Percentiles rank a stretch among this genome's conserved stretches.
Conservation (phyloP, 2,113 vertebrate genomes). For the Mobula hypostoma region DNA sequence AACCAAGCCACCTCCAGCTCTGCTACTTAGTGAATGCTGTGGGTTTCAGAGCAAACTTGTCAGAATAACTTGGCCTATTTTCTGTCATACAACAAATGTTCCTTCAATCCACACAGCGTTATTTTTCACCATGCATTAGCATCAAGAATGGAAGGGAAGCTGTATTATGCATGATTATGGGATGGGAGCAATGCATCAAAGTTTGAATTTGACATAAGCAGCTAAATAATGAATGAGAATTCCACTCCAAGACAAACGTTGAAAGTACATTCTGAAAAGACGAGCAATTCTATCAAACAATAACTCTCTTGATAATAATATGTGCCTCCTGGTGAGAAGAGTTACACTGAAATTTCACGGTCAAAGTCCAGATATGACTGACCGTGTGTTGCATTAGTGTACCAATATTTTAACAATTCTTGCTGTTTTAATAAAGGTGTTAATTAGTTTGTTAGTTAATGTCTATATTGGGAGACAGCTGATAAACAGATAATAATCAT, state of each 20-base stretch:
- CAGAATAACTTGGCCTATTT: background rate
- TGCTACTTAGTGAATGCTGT: background rate
- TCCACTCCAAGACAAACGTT: background rate
- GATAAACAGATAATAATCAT: background rate
- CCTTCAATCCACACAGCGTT: background rate
- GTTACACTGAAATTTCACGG: background rate
- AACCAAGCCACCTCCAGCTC: background rate
- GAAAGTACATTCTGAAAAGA: slow-evolving; percentile 6
- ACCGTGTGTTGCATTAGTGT: background rate
- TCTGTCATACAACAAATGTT: background rate
- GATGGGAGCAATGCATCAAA: background rate
- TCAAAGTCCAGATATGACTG: background rate
- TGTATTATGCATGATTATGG: background rate
- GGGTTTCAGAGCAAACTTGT: background rate
- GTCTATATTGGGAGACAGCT: background rate
- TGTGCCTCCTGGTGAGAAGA: background rate
- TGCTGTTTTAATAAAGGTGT: background rate
- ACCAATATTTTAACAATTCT: background rate
- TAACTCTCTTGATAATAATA: background rate
- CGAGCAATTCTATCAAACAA: background rate
- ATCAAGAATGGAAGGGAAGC: background rate
- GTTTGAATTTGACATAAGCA: background rate
- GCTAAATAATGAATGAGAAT: slow-evolving; percentile 14
- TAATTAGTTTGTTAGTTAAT: background rate
- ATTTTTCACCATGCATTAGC: background rate